Conservation (phyloP, 92 coral and sea anemone genomes). For the Zoanthus solanderi region DNA sequence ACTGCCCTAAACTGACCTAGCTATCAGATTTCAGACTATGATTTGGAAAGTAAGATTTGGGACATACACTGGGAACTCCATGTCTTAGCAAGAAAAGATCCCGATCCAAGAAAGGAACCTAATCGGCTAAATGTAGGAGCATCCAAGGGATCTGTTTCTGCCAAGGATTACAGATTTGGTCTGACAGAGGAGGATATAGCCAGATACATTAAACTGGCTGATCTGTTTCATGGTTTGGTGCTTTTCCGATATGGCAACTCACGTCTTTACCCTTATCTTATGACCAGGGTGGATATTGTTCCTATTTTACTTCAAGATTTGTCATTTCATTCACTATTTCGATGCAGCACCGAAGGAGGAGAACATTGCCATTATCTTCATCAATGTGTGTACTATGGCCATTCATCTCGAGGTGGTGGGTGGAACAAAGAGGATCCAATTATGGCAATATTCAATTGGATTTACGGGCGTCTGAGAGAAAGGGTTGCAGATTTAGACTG, state of each 20-base stretch:
- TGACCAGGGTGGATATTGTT: constrained; percentile 56
- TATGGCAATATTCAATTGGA: constrained; percentile 45
- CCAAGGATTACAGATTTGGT: constrained; percentile 52
- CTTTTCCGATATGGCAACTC: constrained; percentile 46
- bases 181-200: constrained; percentile 38
- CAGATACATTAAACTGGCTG: constrained; percentile 51
- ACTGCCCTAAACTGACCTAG: constrained; percentile 35
- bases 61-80: constrained; percentile 37
- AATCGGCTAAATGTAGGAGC: constrained; percentile 11
- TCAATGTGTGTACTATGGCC: constrained; percentile 42
- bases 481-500: constrained; percentile 23
- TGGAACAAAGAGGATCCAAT: constrained; percentile 51
- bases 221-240: constrained; percentile 56
- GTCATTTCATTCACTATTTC: constrained; percentile 68
- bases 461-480: constrained; percentile 39
- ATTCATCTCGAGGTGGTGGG: constrained; percentile 54
- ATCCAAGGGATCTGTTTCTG: constrained; percentile 24
- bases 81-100: constrained; percentile 41
- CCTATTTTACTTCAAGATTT: constrained; percentile 55
- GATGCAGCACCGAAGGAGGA: constrained; percentile 73
- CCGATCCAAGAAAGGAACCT: constrained; percentile 26
- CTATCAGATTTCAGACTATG: constrained; percentile 33
- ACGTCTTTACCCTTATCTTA: constrained; percentile 40
- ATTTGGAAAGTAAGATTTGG: constrained; percentile 44
- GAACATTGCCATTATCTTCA: constrained; percentile 67